A percentile compares a stretch with the other conserved stretches of the same genome.
phyloP scores from a whole-genome alignment of 2,113 vertebrate species.

The Vanacampus margaritifer region DNA sequence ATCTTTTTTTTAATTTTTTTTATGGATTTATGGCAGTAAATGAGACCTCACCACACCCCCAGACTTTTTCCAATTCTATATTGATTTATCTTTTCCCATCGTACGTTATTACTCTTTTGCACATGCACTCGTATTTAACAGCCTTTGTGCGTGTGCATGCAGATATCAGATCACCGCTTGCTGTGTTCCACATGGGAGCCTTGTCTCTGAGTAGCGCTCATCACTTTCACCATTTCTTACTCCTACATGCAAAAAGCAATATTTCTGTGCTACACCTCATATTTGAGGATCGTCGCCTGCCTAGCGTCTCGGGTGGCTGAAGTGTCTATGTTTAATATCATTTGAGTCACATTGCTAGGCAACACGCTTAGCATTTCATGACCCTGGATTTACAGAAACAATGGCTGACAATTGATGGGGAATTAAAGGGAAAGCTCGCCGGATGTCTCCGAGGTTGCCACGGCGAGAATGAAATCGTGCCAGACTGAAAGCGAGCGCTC shows the following conservation, averaged over 20 bases:
- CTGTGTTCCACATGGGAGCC: conserved; percentile 58
- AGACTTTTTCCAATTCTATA: not conserved
- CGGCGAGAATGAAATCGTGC: conserved; percentile 25
- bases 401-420: conserved; percentile 60
- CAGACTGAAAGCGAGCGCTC: conserved; percentile 22
- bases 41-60: no score
- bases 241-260: conserved; percentile 76
- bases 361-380: conserved; percentile 64
- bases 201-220: conserved; percentile 45
- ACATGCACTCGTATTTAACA: not conserved
- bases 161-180: conserved; percentile 22
- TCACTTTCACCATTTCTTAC: conserved; percentile 65
- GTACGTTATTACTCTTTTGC: not conserved
- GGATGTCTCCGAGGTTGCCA: conserved; percentile 19
- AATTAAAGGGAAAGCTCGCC: conserved; percentile 55
- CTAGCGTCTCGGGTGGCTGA: conserved; percentile 61
- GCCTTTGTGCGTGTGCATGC: not conserved
- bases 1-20: no score
- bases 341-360: conserved; percentile 74
- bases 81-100: not conserved
- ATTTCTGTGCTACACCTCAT: conserved; percentile 65
- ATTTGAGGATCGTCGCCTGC: conserved; percentile 61
- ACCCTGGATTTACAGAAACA: conserved; percentile 76
- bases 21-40: no score
- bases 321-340: conserved; percentile 72